These are phyloP conservation scores for Cyclargus thomasi DNA, from an alignment of 1,140 invertebrate species.

Conservation along the genomic window DNA sequence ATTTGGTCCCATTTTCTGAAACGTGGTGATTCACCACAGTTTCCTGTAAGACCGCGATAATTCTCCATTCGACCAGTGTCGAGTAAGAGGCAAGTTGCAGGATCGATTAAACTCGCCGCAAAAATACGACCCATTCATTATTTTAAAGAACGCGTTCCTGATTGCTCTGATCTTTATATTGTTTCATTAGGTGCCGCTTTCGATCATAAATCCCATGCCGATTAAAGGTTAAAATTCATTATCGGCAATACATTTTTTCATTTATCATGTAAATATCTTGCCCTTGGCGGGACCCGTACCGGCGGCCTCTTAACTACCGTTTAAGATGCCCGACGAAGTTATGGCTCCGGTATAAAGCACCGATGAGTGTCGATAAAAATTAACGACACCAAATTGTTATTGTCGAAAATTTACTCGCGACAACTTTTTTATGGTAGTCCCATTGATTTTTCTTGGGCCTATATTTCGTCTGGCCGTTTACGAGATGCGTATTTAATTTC, in stretches of 20 bases:
- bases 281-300: background rate
- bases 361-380: conserved; percentile 6
- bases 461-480: background rate
- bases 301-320: background rate
- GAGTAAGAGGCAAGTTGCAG: too few relatives aligned
- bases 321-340: background rate
- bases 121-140: background rate
- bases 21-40: too few relatives aligned
- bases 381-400: conserved; percentile 16
- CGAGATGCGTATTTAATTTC: too few relatives aligned
- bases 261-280: background rate
- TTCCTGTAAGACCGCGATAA: too few relatives aligned
- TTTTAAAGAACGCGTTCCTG: background rate
- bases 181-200: background rate
- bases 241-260: conserved; percentile 1
- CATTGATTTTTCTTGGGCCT: conserved; percentile 47
- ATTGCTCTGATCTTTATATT: background rate
- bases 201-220: too few relatives aligned
- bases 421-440: conserved; percentile 26
- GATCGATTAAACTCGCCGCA: too few relatives aligned
- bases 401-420: conserved; percentile 9
- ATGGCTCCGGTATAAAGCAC: background rate
- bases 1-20: too few relatives aligned
- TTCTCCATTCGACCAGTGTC: too few relatives aligned
- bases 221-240: background rate